A percentile compares a stretch with the other conserved stretches of the same genome.
Evolutionary conservation across 2,888 invertebrate species (phyloP).

Genomic region (Thyatira batis): DNA sequence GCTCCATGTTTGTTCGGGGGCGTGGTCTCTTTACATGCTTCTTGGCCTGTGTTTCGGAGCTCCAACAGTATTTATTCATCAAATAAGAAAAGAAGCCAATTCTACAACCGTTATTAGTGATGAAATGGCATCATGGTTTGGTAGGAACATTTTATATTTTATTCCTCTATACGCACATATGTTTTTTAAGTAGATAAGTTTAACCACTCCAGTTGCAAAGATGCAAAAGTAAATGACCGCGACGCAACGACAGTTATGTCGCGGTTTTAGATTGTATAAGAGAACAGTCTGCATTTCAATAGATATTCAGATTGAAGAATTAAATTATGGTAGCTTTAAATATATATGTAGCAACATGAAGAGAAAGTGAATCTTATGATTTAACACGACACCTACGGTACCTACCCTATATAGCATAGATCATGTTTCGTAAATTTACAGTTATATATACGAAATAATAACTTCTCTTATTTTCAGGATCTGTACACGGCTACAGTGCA

Average conservation of each 20-base stretch:
- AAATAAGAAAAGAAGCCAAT: slow-evolving; percentile 31
- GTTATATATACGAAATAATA: too few relatives aligned
- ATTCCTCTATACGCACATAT: background rate
- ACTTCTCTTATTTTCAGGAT: slow-evolving; percentile 16
- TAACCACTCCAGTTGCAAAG: too few relatives aligned
- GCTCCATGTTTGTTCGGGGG: slow-evolving; percentile 27
- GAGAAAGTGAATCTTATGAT: too few relatives aligned
- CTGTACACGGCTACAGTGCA: slow-evolving; percentile 23
- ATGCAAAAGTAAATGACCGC: too few relatives aligned
- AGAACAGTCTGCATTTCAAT: too few relatives aligned
- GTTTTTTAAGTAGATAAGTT: too few relatives aligned
- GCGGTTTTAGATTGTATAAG: too few relatives aligned
- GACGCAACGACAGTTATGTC: too few relatives aligned
- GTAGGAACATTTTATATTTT: slow-evolving; percentile 16
- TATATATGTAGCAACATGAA: too few relatives aligned
- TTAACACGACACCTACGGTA: too few relatives aligned
- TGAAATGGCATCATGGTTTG: slow-evolving; percentile 31
- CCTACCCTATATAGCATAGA: background rate
- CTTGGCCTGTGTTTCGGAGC: slow-evolving; percentile 29
- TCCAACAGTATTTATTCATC: slow-evolving; percentile 31
- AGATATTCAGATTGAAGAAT: too few relatives aligned
- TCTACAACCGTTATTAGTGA: slow-evolving; percentile 22
- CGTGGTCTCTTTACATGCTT: slow-evolving; percentile 28
- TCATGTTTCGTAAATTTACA: background rate
- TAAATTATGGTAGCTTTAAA: too few relatives aligned